Evolutionary conservation across 2,888 invertebrate species (phyloP), one percentile per base, ranked within the genome.

Genomic region (Melolontha melolontha): DNA sequence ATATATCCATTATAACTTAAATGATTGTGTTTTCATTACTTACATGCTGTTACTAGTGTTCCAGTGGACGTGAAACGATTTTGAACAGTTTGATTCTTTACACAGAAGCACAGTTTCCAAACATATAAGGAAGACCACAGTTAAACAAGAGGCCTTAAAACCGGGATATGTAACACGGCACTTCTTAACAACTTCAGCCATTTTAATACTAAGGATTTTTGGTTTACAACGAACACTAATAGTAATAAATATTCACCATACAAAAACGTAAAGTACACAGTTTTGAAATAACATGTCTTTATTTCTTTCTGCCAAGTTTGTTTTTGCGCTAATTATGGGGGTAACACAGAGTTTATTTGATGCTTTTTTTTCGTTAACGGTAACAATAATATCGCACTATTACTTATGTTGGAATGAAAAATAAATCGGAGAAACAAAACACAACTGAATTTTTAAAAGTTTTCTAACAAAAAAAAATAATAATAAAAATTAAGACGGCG

Each of bases 21-120:
- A 12, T 12, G 12, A 7, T 52, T 27, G 42, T n/a, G 10, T 29
- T 29, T n/a, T 27, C 6, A 29, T 11, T 49, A 87, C 88, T 87
- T 85, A 88, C 88, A 94, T 94, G 83, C 94, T 93, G 83, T 94
- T 94, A 74, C 93, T 92, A 75, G 93, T 93, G 87, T 94, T 94
- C 94, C 94, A 94, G 81, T 94, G 93, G 85, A 94, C 93, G 85
- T 91, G 92, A 85, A 93, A 93, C 66, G 92, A 90, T 83, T 93
- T 93, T 71, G 92, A 92, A 85, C 92, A 92, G 83, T 92, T 92
- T 80, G 86, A 85, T 78, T 87, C 86, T 64, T 86, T 87, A 70
- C 87, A 87, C 70, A 87, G 81, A 63, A 87, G 80, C 59, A 87
- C 85, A 62, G 87, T 87, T 82, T 87, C 87, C 77, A 87, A 82